These are phyloP conservation scores for Venustoraphidia nigricollis DNA, from an alignment of 2,888 invertebrate genomes.

Conservation along the genomic window DNA sequence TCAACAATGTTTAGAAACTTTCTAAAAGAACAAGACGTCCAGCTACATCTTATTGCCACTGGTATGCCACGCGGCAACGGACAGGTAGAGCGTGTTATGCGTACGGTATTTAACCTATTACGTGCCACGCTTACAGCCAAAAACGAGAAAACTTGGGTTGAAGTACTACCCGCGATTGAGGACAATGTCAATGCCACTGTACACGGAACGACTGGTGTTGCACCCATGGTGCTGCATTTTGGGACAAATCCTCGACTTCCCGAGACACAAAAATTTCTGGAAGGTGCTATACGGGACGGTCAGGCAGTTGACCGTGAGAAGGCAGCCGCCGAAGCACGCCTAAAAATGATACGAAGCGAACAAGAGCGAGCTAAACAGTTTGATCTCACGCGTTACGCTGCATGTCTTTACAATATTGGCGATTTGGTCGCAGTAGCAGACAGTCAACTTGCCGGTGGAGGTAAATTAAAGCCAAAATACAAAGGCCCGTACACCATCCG, in stretches of 20 bases:
- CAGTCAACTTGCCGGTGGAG: conserved; percentile 5
- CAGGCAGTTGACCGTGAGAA: background rate
- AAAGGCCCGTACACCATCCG: conserved; percentile 10
- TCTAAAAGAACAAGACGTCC: conserved; percentile 3
- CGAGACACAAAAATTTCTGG: conserved; percentile 10
- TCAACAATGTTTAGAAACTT: conserved; percentile 8
- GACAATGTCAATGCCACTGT: conserved; percentile 9
- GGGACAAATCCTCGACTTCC: conserved; percentile 10
- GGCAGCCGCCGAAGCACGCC: conserved; percentile 7
- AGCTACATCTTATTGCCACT: conserved; percentile 11
- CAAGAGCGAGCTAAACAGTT: background rate
- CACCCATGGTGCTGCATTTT: conserved; percentile 8
- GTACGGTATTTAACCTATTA: conserved; percentile 6
- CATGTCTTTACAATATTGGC: conserved; percentile 1
- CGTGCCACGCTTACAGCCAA: conserved; percentile 1
- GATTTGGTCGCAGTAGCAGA: conserved; percentile 5
- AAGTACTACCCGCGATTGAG: conserved; percentile 7
- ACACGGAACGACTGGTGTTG: conserved; percentile 4
- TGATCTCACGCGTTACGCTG: too few species aligned
- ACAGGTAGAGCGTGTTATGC: conserved; percentile 10
- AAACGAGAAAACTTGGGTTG: conserved; percentile 4
- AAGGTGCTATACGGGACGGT: conserved; percentile 5
- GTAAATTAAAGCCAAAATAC: conserved; percentile 8
- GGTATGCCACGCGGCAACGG: conserved; percentile 12
- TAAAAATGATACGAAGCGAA: background rate